Percentiles rank a stretch among this genome's conserved stretches.
These are phyloP conservation scores for Pterocles burchelli DNA, from an alignment of 2,113 vertebrate species.

Conservation along the genomic window DNA sequence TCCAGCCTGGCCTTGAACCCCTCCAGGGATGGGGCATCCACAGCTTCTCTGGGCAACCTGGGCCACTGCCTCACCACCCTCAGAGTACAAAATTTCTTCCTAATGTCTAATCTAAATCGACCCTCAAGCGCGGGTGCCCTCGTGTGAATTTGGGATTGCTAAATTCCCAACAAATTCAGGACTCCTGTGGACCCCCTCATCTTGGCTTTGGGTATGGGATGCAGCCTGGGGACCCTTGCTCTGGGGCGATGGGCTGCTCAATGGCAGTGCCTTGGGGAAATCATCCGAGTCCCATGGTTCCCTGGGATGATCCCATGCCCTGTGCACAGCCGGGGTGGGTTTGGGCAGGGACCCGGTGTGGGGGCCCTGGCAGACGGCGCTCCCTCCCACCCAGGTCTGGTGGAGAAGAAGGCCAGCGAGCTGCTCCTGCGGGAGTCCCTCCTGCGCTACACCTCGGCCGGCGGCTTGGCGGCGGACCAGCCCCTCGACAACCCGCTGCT, in stretches of 20 bases:
- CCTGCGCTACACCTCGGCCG: background rate
- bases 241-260: background rate
- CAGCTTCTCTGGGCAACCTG: too few species aligned
- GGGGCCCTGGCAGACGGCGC: rapidly evolving
- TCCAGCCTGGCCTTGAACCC: too few species aligned
- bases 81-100: too few species aligned
- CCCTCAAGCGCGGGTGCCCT: background rate
- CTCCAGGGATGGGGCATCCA: too few species aligned
- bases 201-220: background rate
- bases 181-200: background rate
- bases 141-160: background rate
- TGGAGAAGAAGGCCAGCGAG: constrained; percentile 63
- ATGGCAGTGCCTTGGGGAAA: rapidly evolving
- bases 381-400: constrained; percentile 22
- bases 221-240: background rate
- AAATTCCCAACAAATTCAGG: background rate
- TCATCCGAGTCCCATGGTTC: too few species aligned
- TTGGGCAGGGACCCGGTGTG: background rate
- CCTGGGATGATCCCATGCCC: too few species aligned
- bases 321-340: background rate
- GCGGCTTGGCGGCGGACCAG: rapidly evolving
- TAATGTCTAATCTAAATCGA: too few species aligned
- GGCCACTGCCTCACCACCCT: too few species aligned
- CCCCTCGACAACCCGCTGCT: constrained; percentile 50
- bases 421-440: constrained; percentile 64